Percentiles rank a stretch among this genome's conserved stretches.
Evolutionary conservation across 2,797 vertebrate species (phyloP).

Genomic region (Tympanoctomys barrerae): DNA sequence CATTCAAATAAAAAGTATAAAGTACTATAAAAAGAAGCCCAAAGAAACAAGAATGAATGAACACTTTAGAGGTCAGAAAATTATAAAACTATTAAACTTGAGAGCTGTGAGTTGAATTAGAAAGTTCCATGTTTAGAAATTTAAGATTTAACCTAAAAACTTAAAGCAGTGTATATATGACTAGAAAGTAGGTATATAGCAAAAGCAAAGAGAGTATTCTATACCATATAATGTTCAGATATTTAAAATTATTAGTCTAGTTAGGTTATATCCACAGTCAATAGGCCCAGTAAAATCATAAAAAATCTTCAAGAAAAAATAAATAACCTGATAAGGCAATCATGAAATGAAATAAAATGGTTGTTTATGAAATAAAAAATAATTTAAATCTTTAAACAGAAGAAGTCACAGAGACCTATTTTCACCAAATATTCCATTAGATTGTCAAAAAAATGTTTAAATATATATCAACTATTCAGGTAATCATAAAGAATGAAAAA

Average conservation of each 20-base stretch:
- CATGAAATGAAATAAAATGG: neutral
- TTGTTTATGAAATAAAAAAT: neutral
- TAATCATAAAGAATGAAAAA: slow-evolving; percentile 47
- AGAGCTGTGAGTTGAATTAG: neutral
- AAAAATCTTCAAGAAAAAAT: neutral
- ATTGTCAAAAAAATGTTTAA: slow-evolving; percentile 15
- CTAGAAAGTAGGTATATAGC: neutral
- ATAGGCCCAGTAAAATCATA: neutral
- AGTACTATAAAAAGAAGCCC: neutral
- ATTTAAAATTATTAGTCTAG: slow-evolving; percentile 19
- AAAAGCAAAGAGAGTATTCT: neutral
- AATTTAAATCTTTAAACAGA: neutral
- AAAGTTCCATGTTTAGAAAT: neutral
- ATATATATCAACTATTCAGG: neutral
- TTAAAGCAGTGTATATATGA: neutral
- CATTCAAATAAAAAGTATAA: slow-evolving; percentile 15
- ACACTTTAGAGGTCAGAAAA: neutral
- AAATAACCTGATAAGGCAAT: neutral
- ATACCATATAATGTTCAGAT: neutral
- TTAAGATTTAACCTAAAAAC: slow-evolving; percentile 4
- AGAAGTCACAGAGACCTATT: neutral
- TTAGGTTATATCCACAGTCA: neutral
- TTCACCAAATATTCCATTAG: neutral
- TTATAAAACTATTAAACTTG: neutral
- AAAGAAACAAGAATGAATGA: slow-evolving; percentile 7